phyloP scores from a whole-genome alignment of 2,888 invertebrate genomes.

The Creontiades dilutus region DNA sequence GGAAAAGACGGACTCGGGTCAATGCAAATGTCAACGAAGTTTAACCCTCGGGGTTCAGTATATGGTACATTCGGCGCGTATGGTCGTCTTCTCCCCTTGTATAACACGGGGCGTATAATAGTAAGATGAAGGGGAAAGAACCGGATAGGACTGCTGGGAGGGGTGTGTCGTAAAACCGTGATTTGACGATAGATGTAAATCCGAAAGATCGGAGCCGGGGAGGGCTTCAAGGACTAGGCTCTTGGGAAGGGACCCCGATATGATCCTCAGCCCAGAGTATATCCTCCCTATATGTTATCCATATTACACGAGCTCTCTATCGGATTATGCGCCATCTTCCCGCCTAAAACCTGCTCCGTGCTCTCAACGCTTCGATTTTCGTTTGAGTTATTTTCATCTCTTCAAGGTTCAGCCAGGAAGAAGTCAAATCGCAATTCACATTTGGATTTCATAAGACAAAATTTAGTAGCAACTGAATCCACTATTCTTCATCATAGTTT shows the following conservation, averaged over 20 bases:
- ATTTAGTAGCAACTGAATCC: too few relatives aligned
- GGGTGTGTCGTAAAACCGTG: constrained; percentile 68
- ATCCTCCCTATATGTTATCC: constrained; percentile 45
- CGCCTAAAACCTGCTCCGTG: not conserved
- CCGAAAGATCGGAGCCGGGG: constrained; percentile 24
- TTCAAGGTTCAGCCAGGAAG: too few relatives aligned
- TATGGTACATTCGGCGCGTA: constrained; percentile 28
- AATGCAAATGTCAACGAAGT: constrained; percentile 43
- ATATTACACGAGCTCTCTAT: constrained; percentile 57
- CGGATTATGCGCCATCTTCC: constrained; percentile 28
- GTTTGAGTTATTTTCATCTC: not conserved
- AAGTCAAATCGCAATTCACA: too few relatives aligned
- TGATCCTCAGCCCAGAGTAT: constrained; percentile 10
- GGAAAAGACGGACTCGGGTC: not conserved
- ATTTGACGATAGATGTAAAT: constrained; percentile 73
- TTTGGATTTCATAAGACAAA: too few relatives aligned
- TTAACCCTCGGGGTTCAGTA: constrained; percentile 18
- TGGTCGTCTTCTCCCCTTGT: constrained; percentile 3
- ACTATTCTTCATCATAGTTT: too few relatives aligned
- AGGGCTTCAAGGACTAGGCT: constrained; percentile 26
- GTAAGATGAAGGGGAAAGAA: constrained; percentile 49
- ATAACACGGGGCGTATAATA: constrained; percentile 8
- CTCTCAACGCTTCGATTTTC: not conserved
- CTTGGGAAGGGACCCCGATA: constrained; percentile 6
- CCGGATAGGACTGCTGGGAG: constrained; percentile 20